These are phyloP conservation scores for Stenurella melanura DNA, from an alignment of 2,888 invertebrate genomes.

Conservation along the genomic window DNA sequence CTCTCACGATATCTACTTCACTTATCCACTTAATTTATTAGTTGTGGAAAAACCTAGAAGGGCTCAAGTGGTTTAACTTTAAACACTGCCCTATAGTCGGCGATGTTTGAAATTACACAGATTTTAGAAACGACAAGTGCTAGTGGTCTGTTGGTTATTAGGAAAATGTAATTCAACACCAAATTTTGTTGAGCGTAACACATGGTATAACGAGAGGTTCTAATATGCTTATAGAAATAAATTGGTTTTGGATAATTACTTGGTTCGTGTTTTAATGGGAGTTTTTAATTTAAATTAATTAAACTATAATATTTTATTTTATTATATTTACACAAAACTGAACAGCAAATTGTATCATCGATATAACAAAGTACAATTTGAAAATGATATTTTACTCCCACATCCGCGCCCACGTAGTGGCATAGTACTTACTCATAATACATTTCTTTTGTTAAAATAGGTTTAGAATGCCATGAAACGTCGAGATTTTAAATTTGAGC, in stretches of 20 bases:
- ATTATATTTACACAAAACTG: too few species aligned
- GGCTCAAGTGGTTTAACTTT: neutral
- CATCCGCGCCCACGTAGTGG: too few species aligned
- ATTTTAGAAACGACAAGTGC: constrained; percentile 41
- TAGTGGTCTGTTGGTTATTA: constrained; percentile 31
- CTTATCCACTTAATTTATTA: too few species aligned
- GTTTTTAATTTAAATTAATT: neutral
- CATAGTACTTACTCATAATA: too few species aligned
- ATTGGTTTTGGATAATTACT: neutral
- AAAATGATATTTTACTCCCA: too few species aligned
- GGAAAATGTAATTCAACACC: constrained; percentile 33
- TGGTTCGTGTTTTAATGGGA: neutral
- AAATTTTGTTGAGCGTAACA: neutral
- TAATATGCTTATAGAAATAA: neutral
- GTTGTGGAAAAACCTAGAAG: neutral
- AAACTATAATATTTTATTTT: neutral
- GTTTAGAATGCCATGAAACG: too few species aligned
- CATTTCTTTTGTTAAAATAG: too few species aligned
- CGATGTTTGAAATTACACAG: constrained; percentile 43
- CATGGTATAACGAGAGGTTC: neutral
- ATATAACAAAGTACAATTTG: too few species aligned
- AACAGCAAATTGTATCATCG: too few species aligned
- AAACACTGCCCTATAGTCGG: neutral
- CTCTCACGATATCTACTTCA: too few species aligned
- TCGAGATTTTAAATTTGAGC: too few species aligned